Base-by-base conservation (phyloP, 2,797 vertebrate genomes). In the Typhlichthys subterraneus region DNA sequence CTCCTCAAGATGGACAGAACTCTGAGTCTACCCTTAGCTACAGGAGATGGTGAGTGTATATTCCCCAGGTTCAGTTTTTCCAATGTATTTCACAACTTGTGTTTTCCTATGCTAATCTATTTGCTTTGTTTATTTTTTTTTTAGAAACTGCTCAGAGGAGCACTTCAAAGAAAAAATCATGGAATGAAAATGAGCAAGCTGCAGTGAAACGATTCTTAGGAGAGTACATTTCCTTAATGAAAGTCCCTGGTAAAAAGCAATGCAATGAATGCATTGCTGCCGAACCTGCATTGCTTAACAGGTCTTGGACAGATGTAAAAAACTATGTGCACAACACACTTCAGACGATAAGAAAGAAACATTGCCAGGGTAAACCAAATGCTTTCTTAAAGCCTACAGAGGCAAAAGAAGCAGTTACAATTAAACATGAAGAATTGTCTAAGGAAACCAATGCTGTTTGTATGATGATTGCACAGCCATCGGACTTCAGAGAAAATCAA, bases 271-370 rank as follows among this genome's bases (percentile, higher is more conserved):
- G 90, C 74, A 89, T 91, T 61, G 79, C 87, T 15, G 83, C 85
- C 48, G 90, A 91, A 65, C 87, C 90, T 53, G 88, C 88, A 76
- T 85, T 91, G 0, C 13, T 31, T 51, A 82, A 82, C 65, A 83
- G 90, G 67, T 88, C 87, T 42, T 91, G 90, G 90, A 91, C 88
- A 1, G 90, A 91, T 29, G 74, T 91, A 23, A 91, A 91, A 86
- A 90, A 88, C 61, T 91, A 85, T 49, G 83, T 90, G 8, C 90
- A 91, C 72, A 91, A 91, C 78, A 91, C 84, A 49, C 67, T 91
- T 51, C 87, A 90, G 77, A 88, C 89, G 1, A 46, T 85, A 15
- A 75, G 86, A 8, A 86, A 86, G 63, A 87, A 87, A 72, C 85
- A 19, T 66, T 83, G 67, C 63, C 86, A 88, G 19, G 77, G 66